These are phyloP conservation scores for Drosophila nasuta DNA, from an alignment of 1,140 invertebrate species.

Conservation along the genomic window DNA sequence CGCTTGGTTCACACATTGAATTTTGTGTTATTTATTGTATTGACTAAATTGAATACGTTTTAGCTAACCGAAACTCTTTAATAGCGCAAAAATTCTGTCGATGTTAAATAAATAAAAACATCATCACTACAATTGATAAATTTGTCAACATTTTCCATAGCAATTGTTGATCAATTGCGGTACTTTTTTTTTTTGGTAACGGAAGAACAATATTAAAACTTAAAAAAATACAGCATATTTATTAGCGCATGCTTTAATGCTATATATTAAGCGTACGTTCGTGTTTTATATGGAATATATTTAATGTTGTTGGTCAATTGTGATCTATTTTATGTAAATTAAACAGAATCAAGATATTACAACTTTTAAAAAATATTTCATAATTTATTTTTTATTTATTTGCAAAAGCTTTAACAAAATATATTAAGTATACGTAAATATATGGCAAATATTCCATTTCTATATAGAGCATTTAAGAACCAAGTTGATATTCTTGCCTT, in stretches of 20 bases:
- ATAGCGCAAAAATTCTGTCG: neutral
- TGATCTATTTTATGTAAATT: too few relatives aligned
- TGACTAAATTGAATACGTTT: slow-evolving; percentile 7
- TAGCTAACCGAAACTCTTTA: neutral
- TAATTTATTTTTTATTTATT: too few relatives aligned
- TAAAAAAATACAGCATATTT: neutral
- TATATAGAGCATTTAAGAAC: neutral
- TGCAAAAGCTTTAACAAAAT: too few relatives aligned
- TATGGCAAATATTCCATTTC: too few relatives aligned
- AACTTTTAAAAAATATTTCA: too few relatives aligned
- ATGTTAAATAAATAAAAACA: neutral
- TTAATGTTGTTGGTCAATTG: neutral
- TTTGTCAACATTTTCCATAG: neutral
- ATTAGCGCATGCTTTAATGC: neutral
- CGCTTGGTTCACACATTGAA: neutral
- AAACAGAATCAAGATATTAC: too few relatives aligned
- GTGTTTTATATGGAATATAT: neutral
- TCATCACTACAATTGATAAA: neutral
- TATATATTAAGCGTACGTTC: too few relatives aligned
- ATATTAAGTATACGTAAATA: too few relatives aligned
- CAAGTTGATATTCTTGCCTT: neutral
- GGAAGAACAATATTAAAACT: too few relatives aligned
- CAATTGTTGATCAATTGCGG: neutral
- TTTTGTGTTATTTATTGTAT: slow-evolving; percentile 1
- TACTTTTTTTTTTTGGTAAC: neutral